A percentile compares a stretch with the other conserved stretches of the same genome.
phyloP scores from a whole-genome alignment of 2,888 invertebrate genomes.

The Habrosyne pyritoides region DNA sequence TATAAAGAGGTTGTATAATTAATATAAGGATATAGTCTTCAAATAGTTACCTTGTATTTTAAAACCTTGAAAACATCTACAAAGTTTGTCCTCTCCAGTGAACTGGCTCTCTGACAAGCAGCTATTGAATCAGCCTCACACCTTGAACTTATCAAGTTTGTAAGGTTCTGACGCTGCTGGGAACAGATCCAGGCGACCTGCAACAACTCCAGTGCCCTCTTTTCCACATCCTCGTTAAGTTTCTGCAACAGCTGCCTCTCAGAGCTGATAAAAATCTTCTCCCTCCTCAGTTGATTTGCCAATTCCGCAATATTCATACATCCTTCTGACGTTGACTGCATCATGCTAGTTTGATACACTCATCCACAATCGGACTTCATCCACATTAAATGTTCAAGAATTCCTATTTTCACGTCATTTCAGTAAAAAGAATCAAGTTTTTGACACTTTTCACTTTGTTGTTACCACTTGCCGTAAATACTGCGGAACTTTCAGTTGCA shows the following conservation, averaged over 20 bases:
- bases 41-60: constrained; percentile 88
- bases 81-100: constrained; percentile 83
- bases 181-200: constrained; percentile 94
- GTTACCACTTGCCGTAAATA: constrained; percentile 21
- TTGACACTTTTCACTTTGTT: constrained; percentile 46
- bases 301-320: constrained; percentile 79
- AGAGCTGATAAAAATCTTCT: constrained; percentile 93
- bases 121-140: constrained; percentile 90
- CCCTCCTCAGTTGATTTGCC: constrained; percentile 88
- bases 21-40: neutral
- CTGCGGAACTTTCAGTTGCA: constrained; percentile 7
- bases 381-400: constrained; percentile 33
- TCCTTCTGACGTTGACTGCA: constrained; percentile 77
- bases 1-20: neutral
- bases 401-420: constrained; percentile 56
- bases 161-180: constrained; percentile 92
- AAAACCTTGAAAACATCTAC: constrained; percentile 92
- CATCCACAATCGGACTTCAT: constrained; percentile 49
- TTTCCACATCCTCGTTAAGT: constrained; percentile 88
- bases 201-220: constrained; percentile 80
- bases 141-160: constrained; percentile 88
- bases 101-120: constrained; percentile 87
- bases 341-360: constrained; percentile 53
- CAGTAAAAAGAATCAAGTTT: constrained; percentile 45
- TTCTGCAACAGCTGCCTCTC: constrained; percentile 92